These are phyloP conservation scores for Lepidurus arcticus DNA, from an alignment of 1,140 invertebrate species.

Conservation along the genomic window DNA sequence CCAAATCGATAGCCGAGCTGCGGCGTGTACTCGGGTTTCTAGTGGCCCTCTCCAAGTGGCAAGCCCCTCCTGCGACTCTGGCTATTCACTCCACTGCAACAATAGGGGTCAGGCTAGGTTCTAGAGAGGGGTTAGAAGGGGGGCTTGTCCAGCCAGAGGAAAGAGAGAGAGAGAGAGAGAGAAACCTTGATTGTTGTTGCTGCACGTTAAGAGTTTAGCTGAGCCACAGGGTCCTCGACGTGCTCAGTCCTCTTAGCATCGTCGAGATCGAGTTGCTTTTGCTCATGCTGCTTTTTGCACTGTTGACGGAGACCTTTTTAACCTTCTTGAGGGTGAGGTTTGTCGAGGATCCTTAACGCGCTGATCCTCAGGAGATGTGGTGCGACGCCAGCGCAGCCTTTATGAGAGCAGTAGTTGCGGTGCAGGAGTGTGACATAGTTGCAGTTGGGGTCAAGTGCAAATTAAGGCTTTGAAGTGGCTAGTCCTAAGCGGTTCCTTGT, in stretches of 20 bases:
- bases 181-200: conserved; percentile 19
- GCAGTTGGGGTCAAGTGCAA: conserved; percentile 9
- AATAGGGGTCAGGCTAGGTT: neutral
- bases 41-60: conserved; percentile 7
- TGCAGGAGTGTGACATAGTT: neutral
- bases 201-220: conserved; percentile 11
- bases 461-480: neutral
- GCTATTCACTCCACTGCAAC: conserved; percentile 16
- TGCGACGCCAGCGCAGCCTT: neutral
- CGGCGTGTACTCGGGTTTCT: conserved; percentile 13
- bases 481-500: too few relatives aligned
- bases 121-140: neutral
- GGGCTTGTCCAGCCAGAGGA: neutral
- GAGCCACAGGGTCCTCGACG: conserved; percentile 12
- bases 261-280: conserved; percentile 3
- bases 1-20: conserved; percentile 15
- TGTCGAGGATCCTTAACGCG: neutral
- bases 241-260: conserved; percentile 12
- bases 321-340: neutral
- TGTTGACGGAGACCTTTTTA: neutral
- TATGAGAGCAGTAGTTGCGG: neutral
- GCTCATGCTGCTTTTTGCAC: neutral
- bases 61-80: conserved; percentile 2
- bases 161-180: neutral
- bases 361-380: neutral